These are phyloP conservation scores for Ochropleura leucogaster DNA, from an alignment of 2,888 invertebrate species.

Conservation along the genomic window DNA sequence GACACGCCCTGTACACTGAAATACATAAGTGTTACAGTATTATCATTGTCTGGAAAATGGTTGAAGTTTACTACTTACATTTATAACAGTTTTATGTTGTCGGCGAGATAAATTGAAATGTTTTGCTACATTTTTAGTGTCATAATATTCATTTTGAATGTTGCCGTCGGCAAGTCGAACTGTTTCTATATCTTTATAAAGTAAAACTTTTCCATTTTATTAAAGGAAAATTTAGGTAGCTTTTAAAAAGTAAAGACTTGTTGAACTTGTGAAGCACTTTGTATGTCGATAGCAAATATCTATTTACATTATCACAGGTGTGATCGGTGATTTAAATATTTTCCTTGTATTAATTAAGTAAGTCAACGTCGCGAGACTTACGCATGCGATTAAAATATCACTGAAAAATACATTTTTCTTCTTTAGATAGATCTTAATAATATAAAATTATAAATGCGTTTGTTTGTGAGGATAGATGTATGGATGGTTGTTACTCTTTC, in stretches of 20 bases:
- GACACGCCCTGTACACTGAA: conserved; percentile 77
- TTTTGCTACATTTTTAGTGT: conserved; percentile 1
- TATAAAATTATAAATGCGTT: too few species aligned
- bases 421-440: too few species aligned
- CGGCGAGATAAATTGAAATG: background rate
- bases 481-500: too few species aligned
- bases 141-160: conserved; percentile 10
- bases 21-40: conserved; percentile 61
- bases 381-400: background rate
- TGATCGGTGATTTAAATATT: background rate
- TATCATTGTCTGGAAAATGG: conserved; percentile 27
- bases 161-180: background rate
- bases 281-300: background rate
- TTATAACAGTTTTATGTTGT: conserved; percentile 35
- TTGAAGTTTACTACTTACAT: conserved; percentile 9
- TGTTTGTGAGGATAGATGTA: too few species aligned
- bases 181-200: background rate
- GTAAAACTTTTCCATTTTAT: background rate
- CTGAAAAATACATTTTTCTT: background rate
- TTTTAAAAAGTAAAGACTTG: too few species aligned
- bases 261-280: background rate
- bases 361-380: background rate
- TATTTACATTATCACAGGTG: background rate
- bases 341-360: background rate
- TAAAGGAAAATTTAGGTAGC: background rate